phyloP scores from a whole-genome alignment of 1,140 invertebrate genomes.

The Phymastichus coffea region DNA sequence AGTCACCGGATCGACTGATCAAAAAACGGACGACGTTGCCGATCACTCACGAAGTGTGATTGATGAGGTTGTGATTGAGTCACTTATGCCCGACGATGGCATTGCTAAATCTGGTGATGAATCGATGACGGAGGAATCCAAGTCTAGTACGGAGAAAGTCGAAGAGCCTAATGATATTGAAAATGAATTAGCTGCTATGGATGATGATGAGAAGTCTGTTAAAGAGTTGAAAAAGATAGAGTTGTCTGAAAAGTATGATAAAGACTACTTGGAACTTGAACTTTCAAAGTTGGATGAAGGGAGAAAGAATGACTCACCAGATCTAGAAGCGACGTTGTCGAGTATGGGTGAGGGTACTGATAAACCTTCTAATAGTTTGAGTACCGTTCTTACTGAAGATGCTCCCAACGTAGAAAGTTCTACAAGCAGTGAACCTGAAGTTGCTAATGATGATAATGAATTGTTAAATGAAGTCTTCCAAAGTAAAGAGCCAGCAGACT shows the following conservation, averaged over 20 bases:
- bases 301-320: background rate
- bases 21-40: background rate
- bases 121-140: background rate
- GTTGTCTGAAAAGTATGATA: background rate
- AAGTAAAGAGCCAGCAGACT: constrained; percentile 2
- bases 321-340: background rate
- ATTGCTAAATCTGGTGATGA: background rate
- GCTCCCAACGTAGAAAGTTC: background rate
- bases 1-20: background rate
- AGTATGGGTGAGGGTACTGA: background rate
- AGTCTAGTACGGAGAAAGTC: background rate
- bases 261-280: background rate
- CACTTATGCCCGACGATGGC: background rate
- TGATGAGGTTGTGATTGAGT: background rate
- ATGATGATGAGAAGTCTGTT: background rate
- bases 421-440: background rate
- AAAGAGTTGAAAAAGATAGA: background rate
- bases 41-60: background rate
- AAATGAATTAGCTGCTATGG: background rate
- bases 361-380: background rate
- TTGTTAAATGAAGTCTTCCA: constrained; percentile 2
- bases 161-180: background rate
- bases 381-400: background rate
- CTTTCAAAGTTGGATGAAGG: background rate
- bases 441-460: background rate